Base-by-base conservation (phyloP, 92 coral and sea anemone genomes). In the Montipora capitata region DNA sequence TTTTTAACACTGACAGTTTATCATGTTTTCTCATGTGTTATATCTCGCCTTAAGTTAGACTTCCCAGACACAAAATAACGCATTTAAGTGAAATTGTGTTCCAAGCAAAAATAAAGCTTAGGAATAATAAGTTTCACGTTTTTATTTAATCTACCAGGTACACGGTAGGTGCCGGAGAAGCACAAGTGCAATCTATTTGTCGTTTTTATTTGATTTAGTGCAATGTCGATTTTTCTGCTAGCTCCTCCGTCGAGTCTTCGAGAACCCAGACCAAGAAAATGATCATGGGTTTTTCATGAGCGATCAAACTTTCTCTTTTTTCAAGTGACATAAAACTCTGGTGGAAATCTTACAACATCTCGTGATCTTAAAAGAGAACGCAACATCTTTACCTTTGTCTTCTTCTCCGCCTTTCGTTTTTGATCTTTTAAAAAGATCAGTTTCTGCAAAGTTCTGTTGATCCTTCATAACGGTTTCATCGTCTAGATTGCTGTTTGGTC, bases 401-500 rank as follows among this genome's bases (percentile, higher is more conserved):
- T 59, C 59, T 7, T 49, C 79, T 13, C 87, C 87, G 62, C 87
- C 74, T 4, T 35, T 61, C 10, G 72, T 61, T 68, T 83, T 83
- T 0, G 87, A 83, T 43, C 61, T 72, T 73, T 83, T 83, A 7
- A 83, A 43, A 43, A 72, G 35, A 20, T 83, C 27, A 54, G 70
- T 73, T 73, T 73, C 87, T 61, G 72, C 79, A 38, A 83, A 72
- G 56, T 3, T 83, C 13, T 40, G 48, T 72, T 73, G 79, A 59
- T 58, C 41, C 10, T 73, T 59, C 5, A 20, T 38, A 14, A 54
- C 58, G 41, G 49, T 45, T 15, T 43, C 79, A 83, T 72, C 87
- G 14, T 83, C 79, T 49, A 76, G 18, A 77, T 63, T 85, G 52
- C 52, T 48, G 68, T 48, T 65, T 76, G 89, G 89, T 63, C 89